Evolutionary conservation across 2,888 invertebrate genomes (phyloP), one percentile per base, ranked within the genome.

Genomic region (Phragmatobia fuliginosa): DNA sequence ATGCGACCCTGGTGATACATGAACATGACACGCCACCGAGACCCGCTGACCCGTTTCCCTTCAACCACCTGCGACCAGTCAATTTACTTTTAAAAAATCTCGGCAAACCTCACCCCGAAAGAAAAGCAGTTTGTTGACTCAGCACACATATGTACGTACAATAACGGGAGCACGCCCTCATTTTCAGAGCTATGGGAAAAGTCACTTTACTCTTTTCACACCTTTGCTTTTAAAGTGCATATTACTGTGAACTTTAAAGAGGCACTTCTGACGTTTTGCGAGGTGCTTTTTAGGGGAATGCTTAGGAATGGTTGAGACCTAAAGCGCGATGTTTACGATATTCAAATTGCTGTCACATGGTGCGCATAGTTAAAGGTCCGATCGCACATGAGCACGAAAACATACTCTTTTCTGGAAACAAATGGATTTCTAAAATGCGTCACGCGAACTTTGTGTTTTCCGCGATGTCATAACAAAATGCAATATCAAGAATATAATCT

Each of bases 31-130:
- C 88, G 89, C 85, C 80, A 85, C 85, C 84, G 87, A 91, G 91
- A 91, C 93, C 92, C 86, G 92, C 91, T 94, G 94, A 94, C 94
- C 95, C 89, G 92, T 87, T 94, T 94, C 91, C 90, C 90, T 88
- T 87, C 89, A 90, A 87, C 90, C 91, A 91, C 87, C 89, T 90
- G 92, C 89, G 86, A 92, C 94, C 88, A 92, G 94, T 94, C 92
- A 94, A 94, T 94, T 94, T 93, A 90, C 91, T 89, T 92, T 90
- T 90, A 91, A 94, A 92, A 94, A 94, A 90, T 88, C 90, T 91
- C 87, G 79, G 88, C 87, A 91, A 93, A 90, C 91, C 89, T 87
- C 89, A 81, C 76, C 82, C 86, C 87, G 84, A 92, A 93, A 94
- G 92, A 93, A 92, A 94, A 94, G 89, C 90, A 86, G 88, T 87